Conservation (phyloP, 2,888 invertebrate genomes). For the Miltochrista miniata region DNA sequence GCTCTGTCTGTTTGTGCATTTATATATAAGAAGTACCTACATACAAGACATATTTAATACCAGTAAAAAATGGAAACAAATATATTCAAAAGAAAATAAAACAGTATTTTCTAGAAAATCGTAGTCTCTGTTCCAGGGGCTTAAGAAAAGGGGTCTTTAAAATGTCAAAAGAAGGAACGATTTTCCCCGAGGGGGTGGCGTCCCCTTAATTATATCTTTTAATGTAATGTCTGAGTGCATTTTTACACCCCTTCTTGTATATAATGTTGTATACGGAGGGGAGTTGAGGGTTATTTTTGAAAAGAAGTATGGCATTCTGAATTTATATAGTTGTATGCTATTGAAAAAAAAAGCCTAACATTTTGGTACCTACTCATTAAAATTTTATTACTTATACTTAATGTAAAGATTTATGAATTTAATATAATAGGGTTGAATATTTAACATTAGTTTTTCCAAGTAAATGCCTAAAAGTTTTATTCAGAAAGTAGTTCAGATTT, state of each 20-base stretch:
- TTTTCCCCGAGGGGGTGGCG: constrained; percentile 70
- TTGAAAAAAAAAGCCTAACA: neutral
- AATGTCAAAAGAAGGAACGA: constrained; percentile 80
- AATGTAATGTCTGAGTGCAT: constrained; percentile 81
- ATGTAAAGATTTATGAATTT: too few relatives aligned
- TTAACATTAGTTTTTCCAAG: too few relatives aligned
- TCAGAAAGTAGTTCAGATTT: too few relatives aligned
- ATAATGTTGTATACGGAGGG: constrained; percentile 45
- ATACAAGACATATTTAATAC: too few relatives aligned
- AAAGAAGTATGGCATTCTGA: constrained; percentile 10
- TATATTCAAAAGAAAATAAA: neutral
- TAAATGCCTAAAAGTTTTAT: too few relatives aligned
- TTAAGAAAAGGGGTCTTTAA: constrained; percentile 78
- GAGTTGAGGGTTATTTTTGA: constrained; percentile 41
- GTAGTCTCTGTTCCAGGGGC: constrained; percentile 42
- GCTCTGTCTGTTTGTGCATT: too few relatives aligned
- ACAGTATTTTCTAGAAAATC: constrained; percentile 12
- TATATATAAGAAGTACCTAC: too few relatives aligned
- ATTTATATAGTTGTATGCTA: neutral
- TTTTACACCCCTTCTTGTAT: constrained; percentile 69
- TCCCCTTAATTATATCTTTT: constrained; percentile 82
- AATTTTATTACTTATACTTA: too few relatives aligned
- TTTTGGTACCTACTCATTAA: too few relatives aligned
- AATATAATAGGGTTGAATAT: too few relatives aligned
- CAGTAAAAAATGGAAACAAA: neutral